Evolutionary conservation across 2,888 invertebrate genomes (phyloP).

Genomic region (Pyrrhia umbra): DNA sequence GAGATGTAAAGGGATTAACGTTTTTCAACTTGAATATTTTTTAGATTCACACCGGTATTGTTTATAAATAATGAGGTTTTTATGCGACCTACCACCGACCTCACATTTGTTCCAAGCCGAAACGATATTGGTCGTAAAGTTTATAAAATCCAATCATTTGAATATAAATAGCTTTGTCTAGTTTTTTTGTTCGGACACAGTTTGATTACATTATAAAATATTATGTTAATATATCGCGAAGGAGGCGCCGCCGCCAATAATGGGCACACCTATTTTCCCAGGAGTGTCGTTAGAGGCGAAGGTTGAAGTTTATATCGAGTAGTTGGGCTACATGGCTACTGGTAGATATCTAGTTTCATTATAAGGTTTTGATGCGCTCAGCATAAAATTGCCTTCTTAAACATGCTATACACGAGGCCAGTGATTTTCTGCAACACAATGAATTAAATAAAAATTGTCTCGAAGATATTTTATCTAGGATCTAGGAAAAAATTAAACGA

Average conservation of each 20-base stretch:
- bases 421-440: constrained; percentile 16
- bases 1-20: constrained; percentile 33
- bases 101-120: constrained; percentile 47
- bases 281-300: constrained; percentile 21
- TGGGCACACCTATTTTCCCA: constrained; percentile 24
- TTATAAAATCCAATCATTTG: constrained; percentile 38
- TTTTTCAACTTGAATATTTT: constrained; percentile 10
- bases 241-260: constrained; percentile 31
- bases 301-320: constrained; percentile 31
- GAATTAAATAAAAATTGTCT: background rate
- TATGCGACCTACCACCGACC: constrained; percentile 51
- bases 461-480: too few relatives aligned
- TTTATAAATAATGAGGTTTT: constrained; percentile 53
- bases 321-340: background rate
- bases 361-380: background rate
- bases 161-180: constrained; percentile 45
- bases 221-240: constrained; percentile 32
- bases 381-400: background rate
- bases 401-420: background rate
- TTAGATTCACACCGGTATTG: constrained; percentile 27
- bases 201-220: constrained; percentile 37
- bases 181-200: constrained; percentile 40
- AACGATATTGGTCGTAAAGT: constrained; percentile 39
- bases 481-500: too few relatives aligned
- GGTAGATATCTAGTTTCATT: background rate